These are phyloP conservation scores for Rhinichthys klamathensis DNA, from an alignment of 2,113 vertebrate genomes.

Conservation along the genomic window DNA sequence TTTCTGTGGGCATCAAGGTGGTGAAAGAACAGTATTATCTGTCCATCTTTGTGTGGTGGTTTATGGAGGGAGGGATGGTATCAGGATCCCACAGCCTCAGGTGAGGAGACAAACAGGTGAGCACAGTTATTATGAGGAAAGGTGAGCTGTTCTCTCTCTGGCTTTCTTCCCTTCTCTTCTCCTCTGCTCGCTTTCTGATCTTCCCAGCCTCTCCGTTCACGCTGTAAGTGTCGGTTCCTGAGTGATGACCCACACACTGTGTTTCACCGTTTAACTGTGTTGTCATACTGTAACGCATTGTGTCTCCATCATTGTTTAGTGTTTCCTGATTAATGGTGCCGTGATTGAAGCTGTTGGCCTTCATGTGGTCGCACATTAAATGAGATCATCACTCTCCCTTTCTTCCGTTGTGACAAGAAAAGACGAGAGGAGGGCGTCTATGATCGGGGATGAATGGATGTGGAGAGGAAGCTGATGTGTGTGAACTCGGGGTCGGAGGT, in stretches of 20 bases:
- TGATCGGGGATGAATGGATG: conserved; percentile 35
- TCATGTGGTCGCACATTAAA: conserved; percentile 46
- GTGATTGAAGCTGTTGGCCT: conserved; percentile 35
- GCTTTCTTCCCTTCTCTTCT: conserved; percentile 48
- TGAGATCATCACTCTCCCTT: conserved; percentile 56
- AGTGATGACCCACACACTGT: not conserved
- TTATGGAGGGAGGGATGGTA: conserved; percentile 36
- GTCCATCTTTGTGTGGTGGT: conserved; percentile 62
- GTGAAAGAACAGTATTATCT: conserved; percentile 75
- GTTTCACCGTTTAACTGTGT: conserved; percentile 19
- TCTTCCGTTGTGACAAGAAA: conserved; percentile 41
- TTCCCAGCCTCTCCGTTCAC: conserved; percentile 13
- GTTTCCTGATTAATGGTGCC: conserved; percentile 26
- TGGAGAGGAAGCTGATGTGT: conserved; percentile 22
- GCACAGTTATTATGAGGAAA: conserved; percentile 75
- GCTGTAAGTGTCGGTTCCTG: not conserved
- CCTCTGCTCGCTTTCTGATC: conserved; percentile 12
- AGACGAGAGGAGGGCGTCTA: conserved; percentile 40
- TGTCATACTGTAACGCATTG: conserved; percentile 30
- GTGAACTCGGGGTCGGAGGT: conserved; percentile 19
- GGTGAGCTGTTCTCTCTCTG: conserved; percentile 68
- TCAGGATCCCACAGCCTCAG: conserved; percentile 73
- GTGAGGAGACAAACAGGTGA: conserved; percentile 80
- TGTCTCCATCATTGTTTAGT: conserved; percentile 17
- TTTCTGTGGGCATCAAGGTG: conserved; percentile 57